These are phyloP conservation scores for Phaonia tiefii DNA, from an alignment of 2,888 invertebrate genomes.

Conservation along the genomic window DNA sequence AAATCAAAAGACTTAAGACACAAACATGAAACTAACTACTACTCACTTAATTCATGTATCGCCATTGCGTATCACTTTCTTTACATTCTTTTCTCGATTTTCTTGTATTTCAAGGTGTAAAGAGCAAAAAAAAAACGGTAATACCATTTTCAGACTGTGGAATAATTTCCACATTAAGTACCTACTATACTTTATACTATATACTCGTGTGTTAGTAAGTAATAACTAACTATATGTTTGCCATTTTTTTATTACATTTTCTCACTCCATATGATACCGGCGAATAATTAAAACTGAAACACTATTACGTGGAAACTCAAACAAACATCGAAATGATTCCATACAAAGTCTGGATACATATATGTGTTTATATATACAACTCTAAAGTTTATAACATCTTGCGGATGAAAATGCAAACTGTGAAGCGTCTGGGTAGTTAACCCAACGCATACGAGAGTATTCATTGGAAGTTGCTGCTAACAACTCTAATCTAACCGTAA, in stretches of 20 bases:
- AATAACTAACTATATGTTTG: neutral
- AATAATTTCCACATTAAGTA: no score
- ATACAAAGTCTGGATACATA: no score
- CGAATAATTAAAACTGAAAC: neutral
- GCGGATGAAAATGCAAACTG: neutral
- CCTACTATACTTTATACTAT: no score
- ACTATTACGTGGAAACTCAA: neutral
- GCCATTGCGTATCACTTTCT: conserved; percentile 21
- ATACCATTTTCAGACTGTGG: neutral
- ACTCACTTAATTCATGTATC: neutral
- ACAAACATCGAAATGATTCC: no score
- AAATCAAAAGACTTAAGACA: conserved; percentile 22
- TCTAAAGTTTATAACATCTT: no score
- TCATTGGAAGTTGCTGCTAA: neutral
- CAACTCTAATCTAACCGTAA: conserved; percentile 53
- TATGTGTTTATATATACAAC: no score
- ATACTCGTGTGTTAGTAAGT: no score
- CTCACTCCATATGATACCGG: neutral
- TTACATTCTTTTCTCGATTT: neutral
- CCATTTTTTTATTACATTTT: neutral
- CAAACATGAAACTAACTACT: neutral
- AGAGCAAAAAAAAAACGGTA: neutral
- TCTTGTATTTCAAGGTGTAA: neutral
- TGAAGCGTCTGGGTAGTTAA: neutral
- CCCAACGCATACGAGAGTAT: neutral